Evolutionary conservation across 2,888 invertebrate species (phyloP).

Genomic region (Campoplex capitator): DNA sequence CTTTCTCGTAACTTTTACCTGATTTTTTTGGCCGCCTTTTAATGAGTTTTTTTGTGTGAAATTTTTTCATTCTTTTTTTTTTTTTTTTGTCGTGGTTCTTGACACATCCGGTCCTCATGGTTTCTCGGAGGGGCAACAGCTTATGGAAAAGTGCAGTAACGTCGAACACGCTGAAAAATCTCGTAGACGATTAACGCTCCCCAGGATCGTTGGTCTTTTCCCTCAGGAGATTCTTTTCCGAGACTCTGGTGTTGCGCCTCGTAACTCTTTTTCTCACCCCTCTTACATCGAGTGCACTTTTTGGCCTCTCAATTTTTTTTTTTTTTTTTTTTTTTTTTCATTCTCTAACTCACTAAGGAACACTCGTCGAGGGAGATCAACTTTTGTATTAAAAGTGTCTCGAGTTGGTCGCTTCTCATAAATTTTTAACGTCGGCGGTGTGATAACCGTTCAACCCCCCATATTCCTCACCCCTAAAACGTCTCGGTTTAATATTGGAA

Average conservation of each 20-base stretch:
- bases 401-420: slow-evolving; percentile 50
- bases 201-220: slow-evolving; percentile 12
- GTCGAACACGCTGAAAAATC: slow-evolving; percentile 58
- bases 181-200: slow-evolving; percentile 51
- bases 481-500: slow-evolving; percentile 28
- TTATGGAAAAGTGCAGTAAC: slow-evolving; percentile 36
- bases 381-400: slow-evolving; percentile 59
- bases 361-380: slow-evolving; percentile 38
- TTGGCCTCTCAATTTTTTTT: neutral
- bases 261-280: slow-evolving; percentile 15
- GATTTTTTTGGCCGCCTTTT: slow-evolving; percentile 27
- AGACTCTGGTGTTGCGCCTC: slow-evolving; percentile 29
- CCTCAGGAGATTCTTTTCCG: slow-evolving; percentile 21
- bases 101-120: neutral
- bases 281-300: slow-evolving; percentile 16
- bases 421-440: slow-evolving; percentile 49
- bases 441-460: slow-evolving; percentile 37
- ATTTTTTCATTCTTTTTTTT: slow-evolving; percentile 2
- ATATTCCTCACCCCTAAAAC: neutral
- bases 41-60: slow-evolving; percentile 44
- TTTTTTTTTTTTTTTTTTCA: slow-evolving; percentile 13
- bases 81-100: slow-evolving; percentile 2
- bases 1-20: slow-evolving; percentile 25
- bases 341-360: slow-evolving; percentile 27
- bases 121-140: slow-evolving; percentile 6